Evolutionary conservation across 2,888 invertebrate species (phyloP), one percentile per base, ranked within the genome.

Genomic region (Schizaphis graminum): DNA sequence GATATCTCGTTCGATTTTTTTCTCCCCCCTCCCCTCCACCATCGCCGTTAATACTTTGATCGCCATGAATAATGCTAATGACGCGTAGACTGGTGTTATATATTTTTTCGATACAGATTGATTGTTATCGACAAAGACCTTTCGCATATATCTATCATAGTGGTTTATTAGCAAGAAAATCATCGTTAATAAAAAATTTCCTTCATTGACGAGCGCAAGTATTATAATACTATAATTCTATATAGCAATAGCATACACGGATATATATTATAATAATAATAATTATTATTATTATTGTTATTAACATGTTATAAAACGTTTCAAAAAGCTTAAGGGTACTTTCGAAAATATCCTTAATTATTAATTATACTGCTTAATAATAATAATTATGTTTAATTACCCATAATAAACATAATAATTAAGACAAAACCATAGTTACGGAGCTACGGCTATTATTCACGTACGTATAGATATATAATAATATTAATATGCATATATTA

Each of bases 341-440:
- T 47, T 8, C 8, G 24, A 16, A 67, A 67, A 90, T 61, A 47
- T 61, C 61, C 47, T 90, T 90, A 90, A 90, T 56, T 86, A 91
- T 85, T 91, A 84, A 84, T 84, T 56, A 84, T 49, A 53, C 53
- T n/a, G 41, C 21, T 57, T 49, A 92, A 87, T 87, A 61, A 35
- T 47, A 47, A 92, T 61, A 61, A 87, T 92, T 87, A 86, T 47
- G 44, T 92, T 92, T 92, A 92, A 92, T 92, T 92, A 87, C 61
- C 57, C 91, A 49, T 91, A 91, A 35, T 91, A 91, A 91, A 91
- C 49, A 35, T 26, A 77, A 91, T 91, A 91, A 91, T 91, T 49
- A 91, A 77, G 4, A 35, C 35, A 91, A 67, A 44, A 61, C 61
- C 61, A 90, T 61, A 61, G 61, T n/a, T 47, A 5, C 53, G 53